These are phyloP conservation scores for Ichneumoninae sp. DNA, from an alignment of 2,888 invertebrate genomes.

Conservation along the genomic window DNA sequence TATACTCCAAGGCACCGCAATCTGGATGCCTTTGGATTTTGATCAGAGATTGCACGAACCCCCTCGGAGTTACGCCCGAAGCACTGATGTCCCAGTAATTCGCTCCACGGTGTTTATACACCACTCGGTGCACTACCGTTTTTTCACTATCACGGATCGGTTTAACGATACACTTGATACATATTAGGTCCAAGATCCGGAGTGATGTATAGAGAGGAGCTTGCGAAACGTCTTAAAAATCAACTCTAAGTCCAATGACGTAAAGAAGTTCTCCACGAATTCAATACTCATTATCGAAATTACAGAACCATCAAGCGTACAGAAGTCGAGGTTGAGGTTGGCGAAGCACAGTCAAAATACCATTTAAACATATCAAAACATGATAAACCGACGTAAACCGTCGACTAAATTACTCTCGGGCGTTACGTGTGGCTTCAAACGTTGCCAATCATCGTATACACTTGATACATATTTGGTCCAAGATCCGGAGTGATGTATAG, in stretches of 20 bases:
- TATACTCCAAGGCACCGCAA: neutral
- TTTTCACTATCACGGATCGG: neutral
- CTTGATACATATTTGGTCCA: neutral
- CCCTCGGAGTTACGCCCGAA: neutral
- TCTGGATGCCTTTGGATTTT: neutral
- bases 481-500: slow-evolving; percentile 1
- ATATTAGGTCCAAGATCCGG: no score
- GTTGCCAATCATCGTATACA: slow-evolving; percentile 11
- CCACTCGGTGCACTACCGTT: neutral
- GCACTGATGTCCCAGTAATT: neutral
- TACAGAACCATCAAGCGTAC: neutral
- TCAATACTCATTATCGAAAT: slow-evolving; percentile 2
- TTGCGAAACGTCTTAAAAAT: neutral
- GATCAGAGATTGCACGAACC: neutral
- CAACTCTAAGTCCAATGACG: neutral
- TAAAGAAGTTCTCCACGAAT: slow-evolving; percentile 14
- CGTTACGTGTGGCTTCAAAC: slow-evolving; percentile 2
- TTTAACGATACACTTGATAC: no score
- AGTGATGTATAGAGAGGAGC: no score
- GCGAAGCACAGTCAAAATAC: slow-evolving; percentile 25
- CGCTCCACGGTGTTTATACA: neutral
- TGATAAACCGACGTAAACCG: neutral
- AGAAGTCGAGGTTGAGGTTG: neutral
- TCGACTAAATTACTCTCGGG: slow-evolving; percentile 31
- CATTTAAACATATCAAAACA: slow-evolving; percentile 40